Conservation (phyloP, 1,140 invertebrate species). For the Ganaspis sp. region DNA sequence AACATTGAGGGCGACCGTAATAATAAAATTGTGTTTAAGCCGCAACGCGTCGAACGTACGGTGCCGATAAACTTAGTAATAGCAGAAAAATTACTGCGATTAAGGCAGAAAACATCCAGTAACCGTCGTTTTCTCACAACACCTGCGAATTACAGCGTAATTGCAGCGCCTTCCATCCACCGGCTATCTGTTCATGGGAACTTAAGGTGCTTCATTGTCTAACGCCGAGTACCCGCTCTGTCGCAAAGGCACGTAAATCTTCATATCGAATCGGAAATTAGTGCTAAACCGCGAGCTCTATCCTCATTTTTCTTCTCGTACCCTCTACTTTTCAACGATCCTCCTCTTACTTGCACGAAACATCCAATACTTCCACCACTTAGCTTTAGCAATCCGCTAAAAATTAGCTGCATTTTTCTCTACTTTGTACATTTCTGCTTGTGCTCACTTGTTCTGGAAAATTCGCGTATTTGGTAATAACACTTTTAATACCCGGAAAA, state of each 20-base stretch:
- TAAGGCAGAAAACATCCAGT: slow-evolving; percentile 73
- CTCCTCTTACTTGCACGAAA: not conserved
- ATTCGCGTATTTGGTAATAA: too few relatives aligned
- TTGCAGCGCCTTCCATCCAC: slow-evolving; percentile 70
- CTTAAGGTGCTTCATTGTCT: slow-evolving; percentile 70
- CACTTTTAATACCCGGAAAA: too few relatives aligned
- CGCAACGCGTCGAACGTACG: slow-evolving; percentile 51
- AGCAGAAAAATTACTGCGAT: slow-evolving; percentile 74
- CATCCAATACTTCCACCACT: too few relatives aligned
- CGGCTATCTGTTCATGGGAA: slow-evolving; percentile 72
- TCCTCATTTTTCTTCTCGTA: slow-evolving; percentile 13
- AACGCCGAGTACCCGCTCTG: slow-evolving; percentile 54
- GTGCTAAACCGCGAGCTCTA: slow-evolving; percentile 49
- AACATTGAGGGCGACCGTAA: slow-evolving; percentile 43
- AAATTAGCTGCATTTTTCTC: too few relatives aligned
- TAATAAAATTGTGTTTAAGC: slow-evolving; percentile 49
- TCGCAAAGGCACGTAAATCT: slow-evolving; percentile 63
- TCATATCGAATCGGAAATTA: slow-evolving; percentile 72
- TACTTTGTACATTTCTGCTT: too few relatives aligned
- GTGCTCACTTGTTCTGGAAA: too few relatives aligned
- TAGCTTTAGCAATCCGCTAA: too few relatives aligned
- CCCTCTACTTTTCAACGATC: slow-evolving; percentile 33
- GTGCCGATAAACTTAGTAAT: slow-evolving; percentile 69
- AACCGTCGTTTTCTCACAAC: slow-evolving; percentile 74
- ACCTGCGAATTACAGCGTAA: slow-evolving; percentile 76